Conservation (phyloP, 2,888 invertebrate genomes). For the Calephelis perditalis region DNA sequence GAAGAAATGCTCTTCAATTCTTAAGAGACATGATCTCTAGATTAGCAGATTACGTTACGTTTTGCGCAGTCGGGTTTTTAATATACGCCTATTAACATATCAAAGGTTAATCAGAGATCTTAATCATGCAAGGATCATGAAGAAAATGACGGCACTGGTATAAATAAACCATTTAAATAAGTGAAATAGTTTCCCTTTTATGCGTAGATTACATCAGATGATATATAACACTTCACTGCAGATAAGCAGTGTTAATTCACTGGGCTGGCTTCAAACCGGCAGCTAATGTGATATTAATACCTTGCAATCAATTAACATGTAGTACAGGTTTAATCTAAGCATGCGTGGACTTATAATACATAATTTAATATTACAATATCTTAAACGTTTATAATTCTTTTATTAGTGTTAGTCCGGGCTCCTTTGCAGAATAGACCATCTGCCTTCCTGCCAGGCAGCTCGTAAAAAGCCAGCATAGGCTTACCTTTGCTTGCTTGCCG, state of each 20-base stretch:
- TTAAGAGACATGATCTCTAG: no score
- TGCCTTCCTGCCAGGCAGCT: no score
- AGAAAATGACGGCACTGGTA: background rate
- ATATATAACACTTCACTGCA: constrained; percentile 19
- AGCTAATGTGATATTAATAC: constrained; percentile 35
- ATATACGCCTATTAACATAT: no score
- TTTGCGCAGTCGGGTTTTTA: no score
- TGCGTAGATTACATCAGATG: constrained; percentile 3
- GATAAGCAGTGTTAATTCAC: constrained; percentile 34
- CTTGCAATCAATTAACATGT: constrained; percentile 29
- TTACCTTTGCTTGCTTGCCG: no score
- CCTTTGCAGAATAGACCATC: no score
- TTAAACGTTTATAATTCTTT: background rate
- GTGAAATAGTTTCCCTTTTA: constrained; percentile 1
- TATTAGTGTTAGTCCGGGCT: no score
- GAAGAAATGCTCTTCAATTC: no score
- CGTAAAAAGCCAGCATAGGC: no score
- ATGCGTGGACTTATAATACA: background rate
- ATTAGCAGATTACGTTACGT: no score
- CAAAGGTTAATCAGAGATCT: no score
- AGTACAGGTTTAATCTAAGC: constrained; percentile 10
- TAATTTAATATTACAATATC: background rate
- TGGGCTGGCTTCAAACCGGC: constrained; percentile 21
- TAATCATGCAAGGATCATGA: no score
- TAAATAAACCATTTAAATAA: constrained; percentile 8